Base-by-base conservation (phyloP, 2,113 vertebrate species). In the Corapipo altera region DNA sequence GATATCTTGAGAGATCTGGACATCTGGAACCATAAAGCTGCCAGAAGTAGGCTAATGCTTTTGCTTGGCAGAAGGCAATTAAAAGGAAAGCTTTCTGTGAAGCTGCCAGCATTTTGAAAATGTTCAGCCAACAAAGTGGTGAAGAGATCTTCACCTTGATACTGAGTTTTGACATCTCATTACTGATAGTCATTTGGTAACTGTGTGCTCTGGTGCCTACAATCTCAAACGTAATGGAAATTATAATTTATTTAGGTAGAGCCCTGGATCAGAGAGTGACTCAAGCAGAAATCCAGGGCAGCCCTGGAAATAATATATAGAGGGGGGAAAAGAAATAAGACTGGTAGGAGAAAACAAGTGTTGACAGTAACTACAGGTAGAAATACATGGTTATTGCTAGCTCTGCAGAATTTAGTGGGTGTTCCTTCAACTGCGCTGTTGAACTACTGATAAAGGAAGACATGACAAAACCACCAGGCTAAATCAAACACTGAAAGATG, bases 21-120 rank as follows among this genome's bases (percentile, higher is more conserved):
- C 54, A 81, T 93, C 94, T 96, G 95, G 82, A 97, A 85, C 59
- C 44, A 65, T 55, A 82, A 90, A 83, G 83, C 66, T 96, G 86
- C 94, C 95, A 97, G 79, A 92, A 93, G 37, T 55, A 8, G 27
- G 18, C 65, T 97, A 84, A 92, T 90, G 87, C 22, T 57, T 91
- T 89, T 51, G 37, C 72, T 59, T 91, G 74, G 71, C 88, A 94
- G 78, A 59, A 80, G 27, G 59, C 52, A 88, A 93, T 79, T 86
- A 94, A 93, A 91, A 52, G 24, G 18, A 92, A 75, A 94, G 32
- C 5, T 91, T 81, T 84, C 54, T 27, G 24, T 51, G n/a, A 74
- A 94, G 32, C 77, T 95, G 88, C 48, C 86, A 95, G 49, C 27
- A 13, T 62, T 95, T 43, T 54, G 30, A 81, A 78, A 70, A 49